These are phyloP conservation scores for Drosophila prosaltans DNA, from an alignment of 1,140 invertebrate species.

Conservation along the genomic window DNA sequence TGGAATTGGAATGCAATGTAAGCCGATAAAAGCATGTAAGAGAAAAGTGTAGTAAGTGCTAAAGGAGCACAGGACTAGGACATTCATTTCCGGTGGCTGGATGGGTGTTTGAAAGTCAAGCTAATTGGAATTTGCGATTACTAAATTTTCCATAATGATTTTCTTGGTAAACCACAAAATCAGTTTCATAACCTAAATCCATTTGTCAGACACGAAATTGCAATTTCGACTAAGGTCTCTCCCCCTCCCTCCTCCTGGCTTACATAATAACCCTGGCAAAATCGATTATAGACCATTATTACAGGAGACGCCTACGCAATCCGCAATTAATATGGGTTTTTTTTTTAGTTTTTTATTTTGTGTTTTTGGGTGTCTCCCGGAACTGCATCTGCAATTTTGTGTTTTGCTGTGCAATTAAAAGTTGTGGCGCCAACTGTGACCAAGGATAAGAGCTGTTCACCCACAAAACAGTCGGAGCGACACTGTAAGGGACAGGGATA, in stretches of 20 bases:
- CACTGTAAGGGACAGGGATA: conserved; percentile 2
- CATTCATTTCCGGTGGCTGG: conserved; percentile 3
- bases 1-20: neutral
- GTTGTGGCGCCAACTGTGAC: conserved; percentile 76
- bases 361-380: conserved; percentile 27
- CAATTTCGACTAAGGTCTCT: conserved; percentile 46
- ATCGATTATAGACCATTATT: conserved; percentile 78
- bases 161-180: conserved; percentile 11
- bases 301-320: conserved; percentile 60
- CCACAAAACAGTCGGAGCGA: neutral
- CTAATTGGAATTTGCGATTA: conserved; percentile 9
- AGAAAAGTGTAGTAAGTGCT: neutral
- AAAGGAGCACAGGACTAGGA: neutral
- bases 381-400: conserved; percentile 65
- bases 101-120: conserved; percentile 1
- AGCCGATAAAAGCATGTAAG: neutral
- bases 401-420: conserved; percentile 75
- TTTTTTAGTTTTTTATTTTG: conserved; percentile 17
- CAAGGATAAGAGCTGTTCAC: conserved; percentile 33
- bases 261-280: conserved; percentile 67
- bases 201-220: conserved; percentile 64
- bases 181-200: conserved; percentile 31
- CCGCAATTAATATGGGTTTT: conserved; percentile 70
- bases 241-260: neutral
- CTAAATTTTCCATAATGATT: conserved; percentile 7